phyloP scores from a whole-genome alignment of 2,888 invertebrate genomes.

The Anticlea derivata region DNA sequence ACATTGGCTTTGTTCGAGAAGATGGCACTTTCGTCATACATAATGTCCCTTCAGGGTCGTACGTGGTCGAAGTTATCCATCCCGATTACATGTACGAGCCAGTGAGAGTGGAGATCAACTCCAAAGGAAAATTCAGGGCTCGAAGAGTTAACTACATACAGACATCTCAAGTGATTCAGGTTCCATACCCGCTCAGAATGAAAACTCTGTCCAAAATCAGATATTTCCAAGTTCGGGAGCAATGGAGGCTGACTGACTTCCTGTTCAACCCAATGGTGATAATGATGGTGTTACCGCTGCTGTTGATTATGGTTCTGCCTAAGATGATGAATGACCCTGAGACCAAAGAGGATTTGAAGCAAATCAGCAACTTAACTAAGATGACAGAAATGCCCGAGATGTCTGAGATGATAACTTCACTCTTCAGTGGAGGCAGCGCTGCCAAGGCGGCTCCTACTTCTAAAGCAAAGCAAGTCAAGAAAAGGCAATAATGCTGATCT shows the following conservation, averaged over 20 bases:
- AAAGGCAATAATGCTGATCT: slow-evolving; percentile 62
- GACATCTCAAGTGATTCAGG: slow-evolving; percentile 94
- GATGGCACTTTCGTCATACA: slow-evolving; percentile 96
- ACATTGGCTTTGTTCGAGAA: slow-evolving; percentile 93
- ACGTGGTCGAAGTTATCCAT: slow-evolving; percentile 95
- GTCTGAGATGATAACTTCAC: slow-evolving; percentile 96
- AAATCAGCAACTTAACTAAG: slow-evolving; percentile 91
- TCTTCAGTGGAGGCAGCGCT: slow-evolving; percentile 89
- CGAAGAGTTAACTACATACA: slow-evolving; percentile 97
- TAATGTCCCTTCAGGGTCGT: slow-evolving; percentile 95
- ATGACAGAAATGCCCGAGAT: slow-evolving; percentile 97
- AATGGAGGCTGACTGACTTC: slow-evolving; percentile 98
- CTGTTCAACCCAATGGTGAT: slow-evolving; percentile 98
- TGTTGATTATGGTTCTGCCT: slow-evolving; percentile 95
- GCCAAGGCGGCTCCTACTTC: slow-evolving; percentile 68
- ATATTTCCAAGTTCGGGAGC: slow-evolving; percentile 97
- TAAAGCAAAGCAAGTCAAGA: slow-evolving; percentile 77
- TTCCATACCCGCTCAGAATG: slow-evolving; percentile 96
- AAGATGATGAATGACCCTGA: slow-evolving; percentile 99
- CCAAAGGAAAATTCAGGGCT: slow-evolving; percentile 98
- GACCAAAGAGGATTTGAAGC: slow-evolving; percentile 97
- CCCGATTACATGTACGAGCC: slow-evolving; percentile 97
- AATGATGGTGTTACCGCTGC: slow-evolving; percentile 97
- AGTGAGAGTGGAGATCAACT: slow-evolving; percentile 97
- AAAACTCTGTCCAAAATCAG: slow-evolving; percentile 91